Conservation (phyloP, 2,888 invertebrate genomes). For the Leptinotarsa juncta region DNA sequence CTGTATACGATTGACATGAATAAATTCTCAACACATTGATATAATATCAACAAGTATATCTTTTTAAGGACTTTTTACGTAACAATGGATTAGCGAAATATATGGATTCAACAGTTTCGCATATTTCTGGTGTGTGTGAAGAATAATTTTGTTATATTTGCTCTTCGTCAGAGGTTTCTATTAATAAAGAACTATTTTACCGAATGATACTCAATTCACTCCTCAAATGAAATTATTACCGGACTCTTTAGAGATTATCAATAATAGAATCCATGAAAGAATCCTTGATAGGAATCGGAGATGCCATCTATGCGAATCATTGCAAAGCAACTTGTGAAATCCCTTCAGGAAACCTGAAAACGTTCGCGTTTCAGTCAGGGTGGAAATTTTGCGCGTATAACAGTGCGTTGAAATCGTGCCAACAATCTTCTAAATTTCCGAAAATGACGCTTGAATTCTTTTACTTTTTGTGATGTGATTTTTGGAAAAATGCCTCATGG, state of each 20-base stretch:
- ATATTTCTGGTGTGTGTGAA: too few relatives aligned
- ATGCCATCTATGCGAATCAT: slow-evolving; percentile 39
- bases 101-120: too few relatives aligned
- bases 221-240: too few relatives aligned
- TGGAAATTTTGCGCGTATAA: slow-evolving; percentile 46
- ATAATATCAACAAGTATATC: too few relatives aligned
- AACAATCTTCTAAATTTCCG: slow-evolving; percentile 33
- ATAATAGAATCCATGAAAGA: neutral
- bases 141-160: too few relatives aligned
- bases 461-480: slow-evolving; percentile 37
- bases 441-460: slow-evolving; percentile 36
- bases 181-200: too few relatives aligned
- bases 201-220: too few relatives aligned
- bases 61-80: too few relatives aligned
- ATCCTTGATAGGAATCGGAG: slow-evolving; percentile 21
- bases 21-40: too few relatives aligned
- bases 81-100: too few relatives aligned
- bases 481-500: slow-evolving; percentile 24
- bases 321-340: slow-evolving; percentile 35
- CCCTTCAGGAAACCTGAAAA: slow-evolving; percentile 42
- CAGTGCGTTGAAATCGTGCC: slow-evolving; percentile 41
- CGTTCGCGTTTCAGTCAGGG: slow-evolving; percentile 43
- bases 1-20: too few relatives aligned
- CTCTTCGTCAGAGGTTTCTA: too few relatives aligned
- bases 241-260: neutral